phyloP scores from a whole-genome alignment of 53 echinoderm and acorn worm genomes.

The Apostichopus leukothele region DNA sequence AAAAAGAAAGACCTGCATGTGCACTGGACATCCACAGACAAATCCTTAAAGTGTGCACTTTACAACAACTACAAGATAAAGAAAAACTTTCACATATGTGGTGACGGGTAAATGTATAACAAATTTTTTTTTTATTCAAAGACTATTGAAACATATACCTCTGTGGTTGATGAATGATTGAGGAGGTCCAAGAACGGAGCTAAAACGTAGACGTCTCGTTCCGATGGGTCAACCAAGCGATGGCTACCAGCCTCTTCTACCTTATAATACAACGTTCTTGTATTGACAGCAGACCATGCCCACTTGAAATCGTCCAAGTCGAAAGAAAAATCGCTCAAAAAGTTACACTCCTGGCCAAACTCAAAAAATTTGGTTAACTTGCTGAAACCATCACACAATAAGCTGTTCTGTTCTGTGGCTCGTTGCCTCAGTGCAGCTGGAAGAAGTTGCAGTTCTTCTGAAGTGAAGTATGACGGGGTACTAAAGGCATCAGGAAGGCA shows the following conservation, averaged over 20 bases:
- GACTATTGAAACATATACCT: constrained; percentile 54
- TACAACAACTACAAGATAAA: background rate
- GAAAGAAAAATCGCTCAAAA: constrained; percentile 35
- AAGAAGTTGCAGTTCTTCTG: constrained; percentile 51
- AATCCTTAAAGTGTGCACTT: background rate
- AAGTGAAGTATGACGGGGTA: constrained; percentile 71
- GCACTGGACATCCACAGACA: too few relatives aligned
- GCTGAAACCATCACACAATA: constrained; percentile 53
- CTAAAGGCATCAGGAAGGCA: constrained; percentile 67
- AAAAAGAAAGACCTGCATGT: too few relatives aligned
- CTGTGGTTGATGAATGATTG: constrained; percentile 78
- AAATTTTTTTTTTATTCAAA: background rate
- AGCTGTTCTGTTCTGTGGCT: constrained; percentile 48
- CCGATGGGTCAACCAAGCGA: constrained; percentile 18
- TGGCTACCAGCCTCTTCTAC: constrained; percentile 6
- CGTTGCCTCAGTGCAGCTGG: constrained; percentile 30
- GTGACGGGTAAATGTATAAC: too few relatives aligned
- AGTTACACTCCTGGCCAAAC: constrained; percentile 41
- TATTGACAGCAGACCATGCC: constrained; percentile 93
- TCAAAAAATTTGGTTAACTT: constrained; percentile 53
- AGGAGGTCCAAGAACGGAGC: constrained; percentile 86
- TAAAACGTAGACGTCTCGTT: constrained; percentile 65
- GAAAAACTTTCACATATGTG: too few relatives aligned
- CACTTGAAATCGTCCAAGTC: constrained; percentile 65
- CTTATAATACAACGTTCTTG: constrained; percentile 77